These are phyloP conservation scores for Cisticola juncidis DNA, from an alignment of 2,113 vertebrate species.

Conservation along the genomic window DNA sequence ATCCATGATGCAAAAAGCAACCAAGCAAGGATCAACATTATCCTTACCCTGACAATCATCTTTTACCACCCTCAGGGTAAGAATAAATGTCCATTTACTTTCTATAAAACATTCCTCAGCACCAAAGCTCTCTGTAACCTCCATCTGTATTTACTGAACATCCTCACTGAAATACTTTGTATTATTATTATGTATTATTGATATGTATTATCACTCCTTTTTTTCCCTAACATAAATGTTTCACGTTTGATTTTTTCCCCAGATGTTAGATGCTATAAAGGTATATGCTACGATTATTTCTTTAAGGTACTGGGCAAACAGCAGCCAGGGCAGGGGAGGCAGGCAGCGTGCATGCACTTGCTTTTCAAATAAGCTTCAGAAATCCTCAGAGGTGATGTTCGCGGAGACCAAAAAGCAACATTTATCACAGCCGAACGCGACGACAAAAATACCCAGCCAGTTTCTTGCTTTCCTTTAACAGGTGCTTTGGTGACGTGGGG, in stretches of 20 bases:
- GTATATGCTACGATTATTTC: background rate
- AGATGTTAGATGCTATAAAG: background rate
- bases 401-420: background rate
- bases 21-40: background rate
- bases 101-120: background rate
- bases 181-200: no score
- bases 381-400: background rate
- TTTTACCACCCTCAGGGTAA: background rate
- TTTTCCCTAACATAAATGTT: background rate
- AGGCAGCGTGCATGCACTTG: background rate
- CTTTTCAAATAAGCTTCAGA: background rate
- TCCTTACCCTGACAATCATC: background rate
- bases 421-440: background rate
- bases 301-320: background rate
- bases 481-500: background rate
- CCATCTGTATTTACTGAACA: background rate
- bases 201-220: background rate
- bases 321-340: background rate
- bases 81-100: background rate
- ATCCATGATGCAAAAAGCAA: background rate
- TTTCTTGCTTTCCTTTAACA: background rate
- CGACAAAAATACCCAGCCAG: background rate
- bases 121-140: background rate
- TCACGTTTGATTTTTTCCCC: background rate
- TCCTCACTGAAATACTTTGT: background rate